Evolutionary conservation across 2,797 vertebrate genomes (phyloP), one percentile per base, ranked within the genome.

Genomic region (Tympanoctomys barrerae): DNA sequence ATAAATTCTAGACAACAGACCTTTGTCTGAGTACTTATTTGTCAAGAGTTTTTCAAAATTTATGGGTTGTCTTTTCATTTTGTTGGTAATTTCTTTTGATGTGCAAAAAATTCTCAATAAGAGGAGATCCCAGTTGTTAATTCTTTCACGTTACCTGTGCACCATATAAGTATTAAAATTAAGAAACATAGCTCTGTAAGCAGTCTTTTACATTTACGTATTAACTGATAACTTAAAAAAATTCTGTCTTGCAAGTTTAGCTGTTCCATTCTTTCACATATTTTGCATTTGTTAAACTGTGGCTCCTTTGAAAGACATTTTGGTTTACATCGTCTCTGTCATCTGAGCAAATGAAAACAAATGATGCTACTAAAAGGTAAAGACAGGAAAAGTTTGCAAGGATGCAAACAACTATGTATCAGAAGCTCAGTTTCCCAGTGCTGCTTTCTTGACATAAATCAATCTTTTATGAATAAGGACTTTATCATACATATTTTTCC

Each of bases 231-330:
- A 80, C 73, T 84, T 10, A 59, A 28, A 64, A 71, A 94, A 80
- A 62, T 71, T 90, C 89, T 96, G 33, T 93, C 89, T 95, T 81
- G 59, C 77, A 77, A 88, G 11, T 84, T 89, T n/a, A 90, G 61
- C 73, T 78, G 13, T 92, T 95, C 85, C 64, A 28, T 59, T 93
- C 68, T 91, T 73, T 54, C 81, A 96, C 33, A 24, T 90, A 89
- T 92, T 97, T 96, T 82, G 73, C 5, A 57, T 95, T 94, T 97
- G 88, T 85, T 93, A 61, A 97, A 93, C 95, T 92, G 80, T 89
- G 94, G 83, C 71, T 94, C 19, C 57, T 91, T 81, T 94, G 75
- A 96, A 96, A 95, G 79, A 79, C 22, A 33, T 93, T 92, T 94
- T 91, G 57, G 90, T 52, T 87, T 57, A 42, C 4, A 78, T 78